Evolutionary conservation across 1,140 invertebrate genomes (phyloP).

Genomic region (Drosophila sucinea): DNA sequence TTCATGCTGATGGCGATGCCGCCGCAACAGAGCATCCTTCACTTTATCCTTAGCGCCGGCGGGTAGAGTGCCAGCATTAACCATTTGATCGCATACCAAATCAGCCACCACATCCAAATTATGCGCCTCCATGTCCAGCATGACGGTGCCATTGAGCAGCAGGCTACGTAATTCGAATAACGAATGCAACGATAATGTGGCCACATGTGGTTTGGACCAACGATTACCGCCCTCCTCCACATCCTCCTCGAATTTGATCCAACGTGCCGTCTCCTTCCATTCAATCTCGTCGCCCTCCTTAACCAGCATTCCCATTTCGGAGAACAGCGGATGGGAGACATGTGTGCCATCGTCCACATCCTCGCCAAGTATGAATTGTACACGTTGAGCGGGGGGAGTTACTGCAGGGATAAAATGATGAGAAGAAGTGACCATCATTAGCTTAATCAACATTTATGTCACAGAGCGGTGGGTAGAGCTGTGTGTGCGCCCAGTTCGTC

Average conservation of each 20-base stretch:
- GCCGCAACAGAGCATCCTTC: slow-evolving; percentile 93
- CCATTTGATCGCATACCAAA: slow-evolving; percentile 95
- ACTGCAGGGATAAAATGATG: slow-evolving; percentile 84
- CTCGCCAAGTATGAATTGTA: slow-evolving; percentile 98
- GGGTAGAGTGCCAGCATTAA: slow-evolving; percentile 90
- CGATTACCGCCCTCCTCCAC: slow-evolving; percentile 97
- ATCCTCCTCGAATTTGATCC: slow-evolving; percentile 98
- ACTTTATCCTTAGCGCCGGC: slow-evolving; percentile 91
- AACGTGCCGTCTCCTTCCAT: slow-evolving; percentile 98
- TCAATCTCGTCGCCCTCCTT: slow-evolving; percentile 94
- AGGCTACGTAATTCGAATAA: slow-evolving; percentile 94
- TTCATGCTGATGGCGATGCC: slow-evolving; percentile 98
- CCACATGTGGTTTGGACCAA: slow-evolving; percentile 97
- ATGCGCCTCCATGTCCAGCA: slow-evolving; percentile 95
- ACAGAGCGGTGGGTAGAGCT: slow-evolving; percentile 1
- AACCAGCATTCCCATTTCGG: slow-evolving; percentile 97
- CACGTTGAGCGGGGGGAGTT: slow-evolving; percentile 94
- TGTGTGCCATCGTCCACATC: slow-evolving; percentile 93
- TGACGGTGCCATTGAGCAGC: slow-evolving; percentile 94
- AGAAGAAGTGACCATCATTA: slow-evolving; percentile 33
- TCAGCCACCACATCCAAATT: slow-evolving; percentile 95
- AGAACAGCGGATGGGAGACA: slow-evolving; percentile 94
- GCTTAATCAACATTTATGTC: slow-evolving; percentile 46
- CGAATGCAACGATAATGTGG: slow-evolving; percentile 94
- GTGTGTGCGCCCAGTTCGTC: slow-evolving; percentile 10